Evolutionary conservation across 2,113 vertebrate species (phyloP).

Genomic region (Thalassoma bifasciatum): DNA sequence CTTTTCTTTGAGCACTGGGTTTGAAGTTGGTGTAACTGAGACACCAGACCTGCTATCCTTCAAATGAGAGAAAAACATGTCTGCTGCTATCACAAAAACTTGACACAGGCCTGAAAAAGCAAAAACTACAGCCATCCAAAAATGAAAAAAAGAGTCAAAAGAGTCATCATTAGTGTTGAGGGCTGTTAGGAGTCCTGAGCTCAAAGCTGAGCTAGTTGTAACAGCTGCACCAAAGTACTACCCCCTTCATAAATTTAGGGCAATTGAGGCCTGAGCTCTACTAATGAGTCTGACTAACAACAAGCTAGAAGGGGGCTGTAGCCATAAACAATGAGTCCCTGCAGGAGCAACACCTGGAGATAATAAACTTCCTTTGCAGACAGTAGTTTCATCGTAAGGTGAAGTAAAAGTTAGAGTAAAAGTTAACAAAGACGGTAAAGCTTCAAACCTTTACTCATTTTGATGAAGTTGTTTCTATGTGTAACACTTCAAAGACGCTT

Average conservation of each 20-base stretch:
- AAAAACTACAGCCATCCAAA: background rate
- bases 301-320: conserved; percentile 45
- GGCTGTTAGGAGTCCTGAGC: background rate
- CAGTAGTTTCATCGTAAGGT: conserved; percentile 31
- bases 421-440: background rate
- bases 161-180: background rate
- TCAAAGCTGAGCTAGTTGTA: conserved; percentile 1
- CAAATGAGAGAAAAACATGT: background rate
- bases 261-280: conserved; percentile 54
- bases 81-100: background rate
- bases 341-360: conserved; percentile 68
- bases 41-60: background rate
- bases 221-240: conserved; percentile 46
- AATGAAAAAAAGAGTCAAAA: background rate
- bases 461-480: background rate
- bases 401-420: background rate
- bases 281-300: conserved; percentile 67
- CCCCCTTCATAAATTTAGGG: conserved; percentile 52
- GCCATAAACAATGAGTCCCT: conserved; percentile 57
- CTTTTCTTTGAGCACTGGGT: background rate
- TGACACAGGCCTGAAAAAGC: background rate
- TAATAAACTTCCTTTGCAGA: conserved; percentile 49
- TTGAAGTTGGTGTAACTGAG: background rate
- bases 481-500: too few species aligned
- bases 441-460: background rate